Percentiles rank a stretch among this genome's conserved stretches.
Conservation (phyloP, 1,140 invertebrate species). For the Paraescarpia echinospica region DNA sequence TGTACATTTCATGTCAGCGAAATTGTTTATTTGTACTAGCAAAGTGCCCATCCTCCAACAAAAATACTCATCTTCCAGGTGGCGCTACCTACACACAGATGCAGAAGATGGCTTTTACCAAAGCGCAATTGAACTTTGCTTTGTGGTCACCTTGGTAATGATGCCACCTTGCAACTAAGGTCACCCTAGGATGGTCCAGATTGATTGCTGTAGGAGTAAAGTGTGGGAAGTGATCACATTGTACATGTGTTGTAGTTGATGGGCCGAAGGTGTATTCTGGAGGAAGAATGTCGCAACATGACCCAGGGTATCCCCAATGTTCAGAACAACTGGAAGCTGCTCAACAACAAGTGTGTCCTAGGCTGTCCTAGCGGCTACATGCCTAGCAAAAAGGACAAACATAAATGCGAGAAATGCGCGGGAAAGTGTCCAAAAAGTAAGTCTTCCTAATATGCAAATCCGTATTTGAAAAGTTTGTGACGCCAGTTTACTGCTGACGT, state of each 20-base stretch:
- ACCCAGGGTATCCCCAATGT: slow-evolving; percentile 9
- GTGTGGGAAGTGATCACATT: neutral
- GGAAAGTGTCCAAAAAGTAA: slow-evolving; percentile 60
- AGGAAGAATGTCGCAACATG: slow-evolving; percentile 69
- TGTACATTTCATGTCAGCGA: no score
- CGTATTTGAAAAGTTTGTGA: neutral
- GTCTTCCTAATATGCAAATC: neutral
- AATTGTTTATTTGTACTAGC: no score
- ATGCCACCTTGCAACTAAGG: no score
- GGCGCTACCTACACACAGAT: no score
- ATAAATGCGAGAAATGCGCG: slow-evolving; percentile 55
- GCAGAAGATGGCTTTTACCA: no score
- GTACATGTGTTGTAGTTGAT: neutral
- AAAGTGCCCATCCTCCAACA: no score
- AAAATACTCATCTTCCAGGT: no score
- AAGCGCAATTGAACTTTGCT: no score
- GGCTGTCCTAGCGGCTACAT: slow-evolving; percentile 76
- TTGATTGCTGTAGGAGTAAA: no score
- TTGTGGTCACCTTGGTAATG: no score
- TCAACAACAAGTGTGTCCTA: slow-evolving; percentile 65
- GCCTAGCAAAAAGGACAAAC: slow-evolving; percentile 57
- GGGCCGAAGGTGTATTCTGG: slow-evolving; percentile 75
- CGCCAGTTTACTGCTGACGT: neutral
- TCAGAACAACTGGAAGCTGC: slow-evolving; percentile 8
- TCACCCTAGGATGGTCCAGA: no score